Conservation (phyloP, 2,888 invertebrate species). For the Meganola albula region DNA sequence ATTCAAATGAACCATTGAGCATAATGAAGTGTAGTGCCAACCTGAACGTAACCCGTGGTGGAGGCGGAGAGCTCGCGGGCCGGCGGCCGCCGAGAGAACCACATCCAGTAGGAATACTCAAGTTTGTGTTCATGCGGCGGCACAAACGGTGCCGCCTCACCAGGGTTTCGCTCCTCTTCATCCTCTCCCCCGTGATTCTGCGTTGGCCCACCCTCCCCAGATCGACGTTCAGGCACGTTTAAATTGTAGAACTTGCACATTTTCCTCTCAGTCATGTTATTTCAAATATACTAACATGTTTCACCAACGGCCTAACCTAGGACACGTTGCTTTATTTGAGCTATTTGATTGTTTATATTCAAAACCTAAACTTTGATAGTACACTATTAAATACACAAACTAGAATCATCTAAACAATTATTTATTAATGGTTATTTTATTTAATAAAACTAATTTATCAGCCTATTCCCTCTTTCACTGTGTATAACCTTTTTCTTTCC, state of each 20-base stretch:
- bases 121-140: constrained; percentile 93
- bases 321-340: constrained; percentile 66
- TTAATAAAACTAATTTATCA: constrained; percentile 52
- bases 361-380: constrained; percentile 40
- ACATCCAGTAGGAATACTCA: constrained; percentile 95
- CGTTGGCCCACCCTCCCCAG: constrained; percentile 53
- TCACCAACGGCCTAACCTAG: constrained; percentile 75
- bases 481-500: constrained; percentile 76
- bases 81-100: constrained; percentile 84
- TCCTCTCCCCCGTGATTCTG: constrained; percentile 57
- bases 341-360: constrained; percentile 47
- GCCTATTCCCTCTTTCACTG: constrained; percentile 71
- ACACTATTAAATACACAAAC: constrained; percentile 40
- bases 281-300: constrained; percentile 72
- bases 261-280: constrained; percentile 77
- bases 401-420: constrained; percentile 30
- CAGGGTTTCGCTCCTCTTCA: constrained; percentile 57
- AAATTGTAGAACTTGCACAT: constrained; percentile 78
- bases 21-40: too few relatives aligned
- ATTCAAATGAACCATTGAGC: too few relatives aligned
- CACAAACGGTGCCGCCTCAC: constrained; percentile 72
- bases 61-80: constrained; percentile 62
- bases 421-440: constrained; percentile 37
- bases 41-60: constrained; percentile 72
- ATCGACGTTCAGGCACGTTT: constrained; percentile 73